Conservation (phyloP, 2,888 invertebrate species). For the Melinaea marsaeus region DNA sequence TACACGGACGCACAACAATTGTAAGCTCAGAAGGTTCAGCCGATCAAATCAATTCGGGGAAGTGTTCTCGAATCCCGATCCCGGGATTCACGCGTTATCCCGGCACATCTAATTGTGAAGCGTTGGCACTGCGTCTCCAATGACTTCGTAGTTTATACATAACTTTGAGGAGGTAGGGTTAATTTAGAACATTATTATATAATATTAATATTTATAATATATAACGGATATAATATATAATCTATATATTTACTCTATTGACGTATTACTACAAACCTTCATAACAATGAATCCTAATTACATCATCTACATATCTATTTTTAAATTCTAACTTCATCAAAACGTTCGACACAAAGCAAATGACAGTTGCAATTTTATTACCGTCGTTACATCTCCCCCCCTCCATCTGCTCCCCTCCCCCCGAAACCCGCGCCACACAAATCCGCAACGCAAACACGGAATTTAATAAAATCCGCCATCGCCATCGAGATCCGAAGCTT, state of each 20-base stretch:
- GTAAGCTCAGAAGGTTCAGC: conserved; percentile 28
- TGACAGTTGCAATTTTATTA: conserved; percentile 26
- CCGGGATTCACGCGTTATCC: conserved; percentile 34
- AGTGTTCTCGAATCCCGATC: conserved; percentile 24
- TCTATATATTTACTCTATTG: too few relatives aligned
- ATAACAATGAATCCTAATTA: neutral
- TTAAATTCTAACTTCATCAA: conserved; percentile 13
- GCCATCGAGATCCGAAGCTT: conserved; percentile 25
- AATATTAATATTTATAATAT: too few relatives aligned
- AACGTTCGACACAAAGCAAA: conserved; percentile 13
- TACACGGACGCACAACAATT: conserved; percentile 9
- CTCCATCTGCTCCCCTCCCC: neutral
- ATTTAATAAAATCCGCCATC: conserved; percentile 35
- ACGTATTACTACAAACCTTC: too few relatives aligned
- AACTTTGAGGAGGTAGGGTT: neutral
- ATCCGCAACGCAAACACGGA: conserved; percentile 32
- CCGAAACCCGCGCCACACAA: conserved; percentile 14
- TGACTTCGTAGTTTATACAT: conserved; percentile 9
- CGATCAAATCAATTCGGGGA: conserved; percentile 31
- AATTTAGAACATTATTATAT: too few relatives aligned
- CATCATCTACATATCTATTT: neutral
- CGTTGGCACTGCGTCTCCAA: conserved; percentile 17
- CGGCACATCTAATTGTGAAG: conserved; percentile 33
- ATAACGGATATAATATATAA: too few relatives aligned
- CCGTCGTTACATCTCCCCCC: conserved; percentile 15